phyloP scores from a whole-genome alignment of 2,113 vertebrate genomes.

The Archilochus colubris region DNA sequence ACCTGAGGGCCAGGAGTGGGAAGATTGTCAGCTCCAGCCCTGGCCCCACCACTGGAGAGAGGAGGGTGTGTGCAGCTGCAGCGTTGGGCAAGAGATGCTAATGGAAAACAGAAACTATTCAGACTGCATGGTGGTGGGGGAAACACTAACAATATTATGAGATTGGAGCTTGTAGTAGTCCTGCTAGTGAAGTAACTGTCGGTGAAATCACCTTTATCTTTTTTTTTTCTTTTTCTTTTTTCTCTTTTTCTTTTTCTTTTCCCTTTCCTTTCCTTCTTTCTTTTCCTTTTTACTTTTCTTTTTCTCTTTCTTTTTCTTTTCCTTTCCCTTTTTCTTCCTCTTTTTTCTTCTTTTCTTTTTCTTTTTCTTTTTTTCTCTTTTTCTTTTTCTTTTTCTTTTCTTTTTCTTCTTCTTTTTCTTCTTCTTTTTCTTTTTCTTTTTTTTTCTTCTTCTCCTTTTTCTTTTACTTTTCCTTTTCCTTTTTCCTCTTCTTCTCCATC shows the following conservation, averaged over 20 bases:
- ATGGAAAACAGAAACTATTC: constrained; percentile 57
- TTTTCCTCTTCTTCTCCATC: neutral
- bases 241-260: neutral
- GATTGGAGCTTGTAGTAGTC: neutral
- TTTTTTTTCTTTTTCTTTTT: too few relatives aligned
- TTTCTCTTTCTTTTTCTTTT: fast-evolving
- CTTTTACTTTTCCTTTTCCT: too few relatives aligned
- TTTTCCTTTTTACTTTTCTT: neutral
- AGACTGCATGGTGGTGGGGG: neutral
- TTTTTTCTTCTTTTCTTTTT: too few relatives aligned
- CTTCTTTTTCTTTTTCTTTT: too few relatives aligned
- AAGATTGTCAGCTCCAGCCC: neutral
- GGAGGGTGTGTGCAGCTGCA: constrained; percentile 5
- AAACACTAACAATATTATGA: neutral
- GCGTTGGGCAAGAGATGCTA: constrained; percentile 15
- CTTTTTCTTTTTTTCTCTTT: too few relatives aligned
- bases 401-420: too few relatives aligned
- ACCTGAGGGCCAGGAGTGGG: too few relatives aligned
- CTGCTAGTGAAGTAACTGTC: neutral
- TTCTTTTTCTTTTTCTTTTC: too few relatives aligned
- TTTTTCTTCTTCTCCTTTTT: too few relatives aligned
- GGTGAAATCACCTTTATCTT: neutral
- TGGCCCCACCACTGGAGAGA: neutral
- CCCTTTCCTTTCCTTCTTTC: neutral
- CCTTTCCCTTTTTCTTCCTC: too few relatives aligned